phyloP scores from a whole-genome alignment of 2,888 invertebrate species.

The Machimus rusticus region DNA sequence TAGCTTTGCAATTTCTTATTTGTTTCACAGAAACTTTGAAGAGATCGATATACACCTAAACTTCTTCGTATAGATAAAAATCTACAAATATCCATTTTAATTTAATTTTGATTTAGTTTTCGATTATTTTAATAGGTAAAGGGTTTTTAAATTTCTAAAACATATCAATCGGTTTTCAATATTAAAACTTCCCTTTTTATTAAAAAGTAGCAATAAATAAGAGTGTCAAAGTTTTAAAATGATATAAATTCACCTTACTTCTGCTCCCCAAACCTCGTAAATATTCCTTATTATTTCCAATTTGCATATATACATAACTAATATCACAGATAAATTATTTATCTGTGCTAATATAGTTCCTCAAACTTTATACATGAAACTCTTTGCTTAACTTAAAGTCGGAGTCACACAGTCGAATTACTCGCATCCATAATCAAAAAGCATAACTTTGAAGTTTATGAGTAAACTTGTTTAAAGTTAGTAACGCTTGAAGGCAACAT shows the following conservation, averaged over 20 bases:
- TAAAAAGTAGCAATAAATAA: neutral
- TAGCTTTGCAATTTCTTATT: neutral
- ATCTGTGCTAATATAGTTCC: too few species aligned
- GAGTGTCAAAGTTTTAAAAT: neutral
- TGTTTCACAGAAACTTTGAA: neutral
- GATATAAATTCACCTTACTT: neutral
- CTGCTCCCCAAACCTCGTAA: neutral
- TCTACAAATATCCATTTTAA: too few species aligned
- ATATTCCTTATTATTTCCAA: neutral
- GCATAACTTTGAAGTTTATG: neutral
- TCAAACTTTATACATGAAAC: neutral
- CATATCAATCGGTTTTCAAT: neutral
- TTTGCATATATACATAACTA: neutral
- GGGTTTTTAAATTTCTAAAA: too few species aligned
- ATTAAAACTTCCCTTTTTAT: neutral
- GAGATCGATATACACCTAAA: neutral
- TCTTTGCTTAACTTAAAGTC: neutral
- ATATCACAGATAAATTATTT: too few species aligned
- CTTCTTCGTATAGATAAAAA: too few species aligned
- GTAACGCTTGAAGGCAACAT: neutral
- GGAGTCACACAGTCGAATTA: neutral
- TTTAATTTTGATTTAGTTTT: too few species aligned
- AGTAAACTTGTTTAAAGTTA: neutral
- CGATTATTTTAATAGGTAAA: too few species aligned
- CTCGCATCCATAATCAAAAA: neutral